Evolutionary conservation across 2,797 vertebrate genomes (phyloP).

Genomic region (Aphelocoma californica): DNA sequence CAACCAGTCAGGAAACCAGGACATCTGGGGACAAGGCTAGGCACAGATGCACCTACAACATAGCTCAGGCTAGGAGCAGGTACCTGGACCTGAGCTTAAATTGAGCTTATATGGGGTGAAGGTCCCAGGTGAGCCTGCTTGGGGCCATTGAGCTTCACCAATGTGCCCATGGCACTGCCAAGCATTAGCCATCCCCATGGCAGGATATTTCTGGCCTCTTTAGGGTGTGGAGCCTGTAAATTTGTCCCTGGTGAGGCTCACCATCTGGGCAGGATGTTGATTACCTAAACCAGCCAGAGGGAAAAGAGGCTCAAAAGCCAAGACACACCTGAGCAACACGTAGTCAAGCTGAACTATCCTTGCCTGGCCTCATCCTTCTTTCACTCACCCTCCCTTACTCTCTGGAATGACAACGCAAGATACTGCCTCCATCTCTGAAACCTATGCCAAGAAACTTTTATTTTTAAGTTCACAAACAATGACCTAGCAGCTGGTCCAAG

Average conservation of each 20-base stretch:
- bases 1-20: background rate
- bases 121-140: background rate
- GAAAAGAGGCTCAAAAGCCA: slow-evolving; percentile 32
- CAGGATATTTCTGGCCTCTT: background rate
- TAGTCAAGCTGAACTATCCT: background rate
- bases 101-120: background rate
- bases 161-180: background rate
- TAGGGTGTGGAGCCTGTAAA: background rate
- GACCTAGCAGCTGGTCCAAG: slow-evolving; percentile 63
- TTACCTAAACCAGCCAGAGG: slow-evolving; percentile 45
- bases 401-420: background rate
- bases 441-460: slow-evolving; percentile 71
- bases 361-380: slow-evolving; percentile 3
- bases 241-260: background rate
- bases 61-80: background rate
- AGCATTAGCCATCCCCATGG: background rate
- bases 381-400: background rate
- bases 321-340: slow-evolving; percentile 47
- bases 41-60: background rate
- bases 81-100: background rate
- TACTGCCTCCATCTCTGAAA: slow-evolving; percentile 44
- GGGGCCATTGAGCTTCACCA: background rate
- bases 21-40: background rate
- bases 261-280: background rate
- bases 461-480: slow-evolving; percentile 78